Percentiles rank a stretch among this genome's conserved stretches.
Conservation (phyloP, 2,797 vertebrate species). For the Phrynocephalus forsythii region DNA sequence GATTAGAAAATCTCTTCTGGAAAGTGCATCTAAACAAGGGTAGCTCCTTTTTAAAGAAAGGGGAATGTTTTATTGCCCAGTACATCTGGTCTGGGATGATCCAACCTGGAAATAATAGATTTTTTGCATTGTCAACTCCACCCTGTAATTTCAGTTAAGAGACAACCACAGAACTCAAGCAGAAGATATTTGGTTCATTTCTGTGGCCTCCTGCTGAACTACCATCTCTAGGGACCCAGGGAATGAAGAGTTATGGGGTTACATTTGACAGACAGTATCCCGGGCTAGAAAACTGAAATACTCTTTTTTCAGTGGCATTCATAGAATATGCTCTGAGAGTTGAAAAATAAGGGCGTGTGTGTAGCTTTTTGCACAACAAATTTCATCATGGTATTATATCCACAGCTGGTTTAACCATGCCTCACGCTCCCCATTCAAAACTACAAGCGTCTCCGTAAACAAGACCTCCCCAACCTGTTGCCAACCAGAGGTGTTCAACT, state of each 20-base stretch:
- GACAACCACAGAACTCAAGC: slow-evolving; percentile 39
- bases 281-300: background rate
- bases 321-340: background rate
- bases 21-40: slow-evolving; percentile 68
- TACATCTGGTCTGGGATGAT: slow-evolving; percentile 66
- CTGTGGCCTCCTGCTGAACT: slow-evolving; percentile 52
- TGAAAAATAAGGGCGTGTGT: too few relatives aligned
- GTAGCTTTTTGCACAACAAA: background rate
- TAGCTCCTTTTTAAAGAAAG: slow-evolving; percentile 47
- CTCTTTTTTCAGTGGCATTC: slow-evolving; percentile 5
- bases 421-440: background rate
- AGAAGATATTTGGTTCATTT: slow-evolving; percentile 49
- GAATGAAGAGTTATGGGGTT: slow-evolving; percentile 39
- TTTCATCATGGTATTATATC: background rate
- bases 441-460: background rate
- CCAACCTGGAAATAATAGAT: slow-evolving; percentile 68
- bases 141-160: slow-evolving; percentile 56
- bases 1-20: slow-evolving; percentile 64
- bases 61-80: slow-evolving; percentile 61
- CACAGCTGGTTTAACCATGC: background rate
- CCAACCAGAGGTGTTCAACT: background rate
- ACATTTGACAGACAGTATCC: slow-evolving; percentile 5
- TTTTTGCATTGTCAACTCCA: slow-evolving; percentile 62
- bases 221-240: slow-evolving; percentile 35
- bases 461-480: background rate